Evolutionary conservation across 2,888 invertebrate species (phyloP), one percentile per base, ranked within the genome.

Genomic region (Xylota segnis): DNA sequence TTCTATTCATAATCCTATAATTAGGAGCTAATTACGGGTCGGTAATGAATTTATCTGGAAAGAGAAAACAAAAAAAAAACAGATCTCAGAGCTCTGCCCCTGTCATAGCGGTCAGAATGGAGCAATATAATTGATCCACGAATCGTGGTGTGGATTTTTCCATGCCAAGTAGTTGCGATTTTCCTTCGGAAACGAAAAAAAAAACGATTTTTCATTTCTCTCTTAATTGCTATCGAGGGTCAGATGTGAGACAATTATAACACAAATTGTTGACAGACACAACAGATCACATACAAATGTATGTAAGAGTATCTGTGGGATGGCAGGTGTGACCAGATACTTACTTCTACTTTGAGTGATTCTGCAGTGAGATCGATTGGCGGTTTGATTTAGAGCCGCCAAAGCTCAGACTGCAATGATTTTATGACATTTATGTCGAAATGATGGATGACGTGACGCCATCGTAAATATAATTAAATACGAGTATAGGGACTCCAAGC

Each of bases 361-460:
- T 23, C 23, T 23, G 23, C 1, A 23, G 9, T 5, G 27, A 54
- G 40, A 45, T 54, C 65, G 75, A 68, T 66, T 76, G 68, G 29
- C 23, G 77, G 16, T 16, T 34, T 81, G 75, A 66, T 75, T 82
- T 68, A 70, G 65, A 14, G 10, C 68, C 70, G 45, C 59, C 63
- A 59, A 70, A 61, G 47, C 63, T n/a, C 34, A 29, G 37, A 12
- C 12, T 47, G 9, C 54, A 47, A 10, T 74, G 63, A 47, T 29
- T 76, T 81, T 68, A 76, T 86, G 86, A 86, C 86, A 72, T 86
- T 86, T 76, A 86, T 61, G 76, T n/a, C 47, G 16, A 86, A 81
- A 56, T 86, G 86, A 86, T 86, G 76, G 37, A 86, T 68, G 81
- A 61, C 81, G 81, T 86, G 61, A 86, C 86, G 86, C 86, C 86